Evolutionary conservation across 2,797 vertebrate species (phyloP).

Genomic region (Myioborus miniatus): DNA sequence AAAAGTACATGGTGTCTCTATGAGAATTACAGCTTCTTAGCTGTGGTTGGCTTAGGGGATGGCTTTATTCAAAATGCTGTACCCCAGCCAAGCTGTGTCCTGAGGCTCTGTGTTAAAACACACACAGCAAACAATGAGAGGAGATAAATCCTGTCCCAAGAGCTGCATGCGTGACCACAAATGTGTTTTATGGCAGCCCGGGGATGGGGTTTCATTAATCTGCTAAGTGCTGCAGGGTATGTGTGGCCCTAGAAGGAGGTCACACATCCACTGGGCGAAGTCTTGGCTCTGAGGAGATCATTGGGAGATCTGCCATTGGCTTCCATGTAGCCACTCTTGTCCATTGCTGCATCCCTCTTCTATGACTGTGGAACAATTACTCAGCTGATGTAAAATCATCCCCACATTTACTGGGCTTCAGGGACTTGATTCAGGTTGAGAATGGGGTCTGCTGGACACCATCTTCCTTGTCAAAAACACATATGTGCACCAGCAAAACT

Average conservation of each 20-base stretch:
- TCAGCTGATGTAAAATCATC: neutral
- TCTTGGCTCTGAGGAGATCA: neutral
- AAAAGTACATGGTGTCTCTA: slow-evolving; percentile 64
- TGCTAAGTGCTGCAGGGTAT: neutral
- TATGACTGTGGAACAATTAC: neutral
- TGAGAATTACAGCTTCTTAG: slow-evolving; percentile 59
- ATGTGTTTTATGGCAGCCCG: slow-evolving; percentile 14
- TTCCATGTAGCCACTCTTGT: neutral
- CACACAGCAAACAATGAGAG: slow-evolving; percentile 43
- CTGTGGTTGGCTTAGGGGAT: slow-evolving; percentile 51
- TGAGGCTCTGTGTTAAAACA: slow-evolving; percentile 51
- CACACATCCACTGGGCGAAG: neutral
- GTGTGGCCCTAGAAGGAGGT: neutral
- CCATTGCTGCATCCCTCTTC: neutral
- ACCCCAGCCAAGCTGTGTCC: slow-evolving; percentile 41
- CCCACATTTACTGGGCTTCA: neutral
- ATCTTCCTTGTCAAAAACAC: neutral
- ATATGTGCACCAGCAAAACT: neutral
- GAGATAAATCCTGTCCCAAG: slow-evolving; percentile 43
- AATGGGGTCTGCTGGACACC: neutral
- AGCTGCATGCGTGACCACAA: slow-evolving; percentile 45
- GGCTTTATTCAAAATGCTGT: slow-evolving; percentile 56
- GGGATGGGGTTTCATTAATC: slow-evolving; percentile 9
- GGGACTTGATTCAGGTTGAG: neutral
- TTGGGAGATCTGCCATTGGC: neutral